A percentile compares a stretch with the other conserved stretches of the same genome.
Conservation (phyloP, 2,113 vertebrate genomes). For the Sebastes fasciatus region DNA sequence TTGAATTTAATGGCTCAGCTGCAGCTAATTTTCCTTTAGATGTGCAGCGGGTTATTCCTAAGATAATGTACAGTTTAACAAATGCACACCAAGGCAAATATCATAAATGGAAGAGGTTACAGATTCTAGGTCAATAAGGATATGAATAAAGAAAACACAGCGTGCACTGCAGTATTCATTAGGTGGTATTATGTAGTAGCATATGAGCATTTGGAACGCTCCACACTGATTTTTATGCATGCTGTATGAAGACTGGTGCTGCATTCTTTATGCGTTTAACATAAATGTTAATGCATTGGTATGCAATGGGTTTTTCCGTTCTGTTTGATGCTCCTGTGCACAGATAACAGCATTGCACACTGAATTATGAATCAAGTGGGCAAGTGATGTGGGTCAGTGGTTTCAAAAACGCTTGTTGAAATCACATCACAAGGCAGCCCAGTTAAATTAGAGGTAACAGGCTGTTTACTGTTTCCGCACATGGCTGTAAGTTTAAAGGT, state of each 20-base stretch:
- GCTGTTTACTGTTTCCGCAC: slow-evolving; percentile 38
- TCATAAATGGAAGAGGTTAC: background rate
- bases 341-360: slow-evolving; percentile 49
- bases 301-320: slow-evolving; percentile 41
- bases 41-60: no score
- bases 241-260: slow-evolving; percentile 32
- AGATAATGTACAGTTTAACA: slow-evolving; percentile 15
- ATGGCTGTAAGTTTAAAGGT: slow-evolving; percentile 25
- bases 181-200: slow-evolving; percentile 11
- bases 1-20: background rate
- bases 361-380: slow-evolving; percentile 63
- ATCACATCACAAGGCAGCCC: slow-evolving; percentile 32
- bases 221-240: slow-evolving; percentile 15
- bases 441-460: slow-evolving; percentile 35
- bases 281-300: slow-evolving; percentile 48
- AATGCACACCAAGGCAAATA: background rate
- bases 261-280: slow-evolving; percentile 46
- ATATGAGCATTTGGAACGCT: slow-evolving; percentile 3
- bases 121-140: background rate
- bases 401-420: slow-evolving; percentile 50
- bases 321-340: slow-evolving; percentile 48
- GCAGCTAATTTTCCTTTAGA: background rate
- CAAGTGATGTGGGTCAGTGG: slow-evolving; percentile 61
- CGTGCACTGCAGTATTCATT: background rate
- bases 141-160: background rate